Evolutionary conservation across 2,888 invertebrate species (phyloP), one percentile per base, ranked within the genome.

Genomic region (Aelia acuminata): DNA sequence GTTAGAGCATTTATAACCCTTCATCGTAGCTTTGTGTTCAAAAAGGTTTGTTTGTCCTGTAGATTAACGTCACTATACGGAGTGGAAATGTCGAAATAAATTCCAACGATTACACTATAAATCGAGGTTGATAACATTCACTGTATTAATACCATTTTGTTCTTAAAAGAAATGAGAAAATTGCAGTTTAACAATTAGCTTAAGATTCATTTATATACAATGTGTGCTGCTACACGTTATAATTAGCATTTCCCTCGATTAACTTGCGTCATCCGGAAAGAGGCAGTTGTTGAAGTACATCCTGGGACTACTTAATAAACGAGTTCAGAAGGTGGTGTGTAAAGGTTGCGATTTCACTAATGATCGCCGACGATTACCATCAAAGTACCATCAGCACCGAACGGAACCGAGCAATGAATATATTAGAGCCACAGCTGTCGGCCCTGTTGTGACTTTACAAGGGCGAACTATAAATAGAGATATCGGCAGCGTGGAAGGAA

Each of bases 401-500:
- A 20, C 63, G 43, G 80, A 80, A 47, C 80, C n/a, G 43, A 80
- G 22, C 43, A 80, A 80, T 80, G 80, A 80, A 80, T 80, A 80
- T 80, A 80, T 80, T 80, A 80, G n/a, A 0, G n/a, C 13, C 22
- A 22, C 80, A 80, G 80, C 80, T 80, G 80, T 80, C 80, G 43
- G 22, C 4, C 80, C 80, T 80, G 80, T 80, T 80, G 43, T 80
- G 80, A 80, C 80, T 80, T 47, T 47, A 47, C 80, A 80, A 39
- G 43, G 43, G 43, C 80, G 3, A 80, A 39, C 80, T 80, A 80
- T 80, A 80, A 47, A 80, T 80, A 80, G 80, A 80, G 80, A 80
- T 47, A 80, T 80, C 43, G 80, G 18, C 39, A 20, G 75, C 11
- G 35, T 39, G 75, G n/a, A 43, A 47, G 80, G 80, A 80, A 43